phyloP scores from a whole-genome alignment of 2,888 invertebrate genomes.

The Scrobipalpa atriplicella region DNA sequence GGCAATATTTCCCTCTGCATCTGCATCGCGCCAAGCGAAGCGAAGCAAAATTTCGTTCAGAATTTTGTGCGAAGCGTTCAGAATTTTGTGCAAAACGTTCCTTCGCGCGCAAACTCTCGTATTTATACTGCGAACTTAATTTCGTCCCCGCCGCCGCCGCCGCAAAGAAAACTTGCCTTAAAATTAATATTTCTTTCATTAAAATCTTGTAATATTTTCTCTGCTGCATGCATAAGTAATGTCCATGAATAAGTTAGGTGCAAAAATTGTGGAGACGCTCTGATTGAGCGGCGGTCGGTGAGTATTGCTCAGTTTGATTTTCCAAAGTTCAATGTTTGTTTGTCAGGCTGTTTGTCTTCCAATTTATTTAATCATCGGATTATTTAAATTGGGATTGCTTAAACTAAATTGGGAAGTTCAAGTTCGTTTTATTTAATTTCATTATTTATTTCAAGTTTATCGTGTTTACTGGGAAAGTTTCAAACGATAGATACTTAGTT shows the following conservation, averaged over 20 bases:
- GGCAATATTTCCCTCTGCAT: constrained; percentile 24
- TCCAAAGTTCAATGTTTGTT: constrained; percentile 22
- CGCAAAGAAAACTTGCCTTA: constrained; percentile 80
- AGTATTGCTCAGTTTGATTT: constrained; percentile 32
- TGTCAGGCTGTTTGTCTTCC: constrained; percentile 21
- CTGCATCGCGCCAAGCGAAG: constrained; percentile 23
- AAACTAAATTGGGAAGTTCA: constrained; percentile 5
- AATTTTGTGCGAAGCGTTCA: constrained; percentile 20
- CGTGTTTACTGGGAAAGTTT: no score
- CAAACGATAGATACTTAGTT: not conserved
- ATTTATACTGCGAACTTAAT: constrained; percentile 61
- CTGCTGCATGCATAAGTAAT: constrained; percentile 84
- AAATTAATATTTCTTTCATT: constrained; percentile 84
- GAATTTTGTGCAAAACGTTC: constrained; percentile 21
- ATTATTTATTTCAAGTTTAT: no score
- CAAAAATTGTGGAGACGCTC: constrained; percentile 62
- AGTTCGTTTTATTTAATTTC: no score
- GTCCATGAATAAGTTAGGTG: constrained; percentile 77
- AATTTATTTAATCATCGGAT: constrained; percentile 20
- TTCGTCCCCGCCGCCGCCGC: constrained; percentile 59
- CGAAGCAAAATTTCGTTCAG: constrained; percentile 12
- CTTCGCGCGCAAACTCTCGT: constrained; percentile 24
- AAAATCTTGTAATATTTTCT: constrained; percentile 83
- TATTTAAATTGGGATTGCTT: not conserved
- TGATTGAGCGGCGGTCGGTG: constrained; percentile 50